Evolutionary conservation across 1,140 invertebrate genomes (phyloP), one percentile per base, ranked within the genome.

Genomic region (Gonatopus flavifemur): DNA sequence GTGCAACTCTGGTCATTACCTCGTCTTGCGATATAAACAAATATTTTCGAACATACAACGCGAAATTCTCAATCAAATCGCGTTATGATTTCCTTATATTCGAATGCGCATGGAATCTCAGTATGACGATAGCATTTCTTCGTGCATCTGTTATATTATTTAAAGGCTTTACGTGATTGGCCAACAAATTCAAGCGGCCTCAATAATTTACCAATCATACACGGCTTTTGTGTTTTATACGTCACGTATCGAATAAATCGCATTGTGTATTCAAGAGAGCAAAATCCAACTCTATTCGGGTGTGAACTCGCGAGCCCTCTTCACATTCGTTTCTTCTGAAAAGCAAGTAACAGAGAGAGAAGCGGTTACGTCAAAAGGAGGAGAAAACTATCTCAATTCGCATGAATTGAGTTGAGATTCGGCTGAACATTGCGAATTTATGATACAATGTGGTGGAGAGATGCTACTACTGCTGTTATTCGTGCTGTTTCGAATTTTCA

Each of bases 161-260:
- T 73, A 78, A 75, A 56, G 55, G 55, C 47, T 42, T 55, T 77
- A 77, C 76, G 76, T 77, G 76, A 76, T 76, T 76, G 71, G 74
- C 69, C 63, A 62, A 74, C 70, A 72, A 75, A 76, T 73, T 57
- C 65, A 57, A 39, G 50, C 35, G 40, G 57, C 63, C 60, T 77
- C 75, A 77, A 77, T 78, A 78, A 78, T 77, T 77, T 76, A 78
- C 69, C 74, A 74, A 76, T 78, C 74, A 76, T 77, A 68, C 66
- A 57, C 65, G 64, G 63, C 68, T 67, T 74, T 76, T 75, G 72
- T 74, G 67, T 66, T 67, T 69, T 69, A 67, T 65, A 67, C 53
- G 61, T 47, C 62, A 51, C 57, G 62, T 60, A 67, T 66, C 65
- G 66, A 69, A 76, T 71, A 72, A 74, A 74, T 74, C 69, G 64